Evolutionary conservation across 2,888 invertebrate species (phyloP), one percentile per base, ranked within the genome.

Genomic region (Philhelius pedissequus): DNA sequence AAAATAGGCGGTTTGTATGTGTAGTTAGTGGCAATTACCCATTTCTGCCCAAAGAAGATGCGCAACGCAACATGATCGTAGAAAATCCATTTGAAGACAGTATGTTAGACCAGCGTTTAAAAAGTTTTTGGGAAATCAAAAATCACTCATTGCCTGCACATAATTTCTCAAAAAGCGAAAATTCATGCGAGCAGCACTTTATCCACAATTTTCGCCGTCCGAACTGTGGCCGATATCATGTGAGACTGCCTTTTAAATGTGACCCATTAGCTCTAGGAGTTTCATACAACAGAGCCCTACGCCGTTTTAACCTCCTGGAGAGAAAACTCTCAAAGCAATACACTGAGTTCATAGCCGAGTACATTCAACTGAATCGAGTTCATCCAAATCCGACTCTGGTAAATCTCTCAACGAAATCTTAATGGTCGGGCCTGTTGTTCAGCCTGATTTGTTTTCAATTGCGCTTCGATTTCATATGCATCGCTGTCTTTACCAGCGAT

Each of bases 401-500:
- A 40, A 62, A 30, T 73, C 80, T 7, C 15, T 74, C 3, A 84
- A 84, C 18, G 79, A 84, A 18, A 32, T 79, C 35, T 11, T 56
- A n/a, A 25, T 54, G 30, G 35, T 54, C 32, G 32, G 32, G 11
- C 32, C 32, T 32, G 32, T 32, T 32, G 32, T 32, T 32, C 32
- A 32, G 32, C 25, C 58, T 7, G 73, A 86, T 25, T n/a, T 77
- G 13, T 50, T 56, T 25, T 50, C 54, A 2, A 73, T 77, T 13
- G n/a, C 70, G 4, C 48, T 81, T 43, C 27, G 74, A 6, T 81
- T 81, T 43, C 69, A 80, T 9, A 56, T 25, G 15, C 52, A 71
- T 54, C 43, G 25, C 15, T 43, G 77, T 69, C 25, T 48, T 89
- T 0, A 84, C 86, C 0, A 60, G 69, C 8, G 80, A 86, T 15